Evolutionary conservation across 2,888 invertebrate genomes (phyloP), one percentile per base, ranked within the genome.

Genomic region (Coenonympha arcania): DNA sequence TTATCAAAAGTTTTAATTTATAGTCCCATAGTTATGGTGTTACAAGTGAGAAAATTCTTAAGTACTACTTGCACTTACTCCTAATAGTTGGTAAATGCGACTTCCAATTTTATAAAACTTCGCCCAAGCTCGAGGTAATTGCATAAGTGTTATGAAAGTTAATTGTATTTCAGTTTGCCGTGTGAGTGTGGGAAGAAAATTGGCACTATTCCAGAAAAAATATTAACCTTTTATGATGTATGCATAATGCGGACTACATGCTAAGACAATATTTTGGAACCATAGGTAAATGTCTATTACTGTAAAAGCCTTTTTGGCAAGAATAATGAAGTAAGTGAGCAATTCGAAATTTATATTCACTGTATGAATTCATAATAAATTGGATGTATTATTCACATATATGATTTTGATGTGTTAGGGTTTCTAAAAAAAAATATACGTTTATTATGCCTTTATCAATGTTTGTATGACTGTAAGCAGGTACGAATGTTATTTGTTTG

Each of bases 191-290:
- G 41, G 40, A n/a, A n/a, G 41, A 45, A 36, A 52, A 52, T 50
- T 55, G 55, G 55, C 49, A 48, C 52, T 48, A 52, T 34, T 50
- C 55, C 55, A 55, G 44, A 39, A 52, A 52, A 52, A 55, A 52
- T 48, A 55, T 55, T 55, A 50, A 48, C 47, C 47, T 41, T 31
- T 52, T 50, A 53, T 33, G 24, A 37, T 9, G 36, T 19, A 16
- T 9, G 8, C 36, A 45, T 18, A 37, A 13, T 19, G 45, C 2
- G n/a, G 2, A 6, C 16, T 18, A 30, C 11, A 30, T 8, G 11
- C 6, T 28, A 18, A 11, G 26, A 30, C 16, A 18, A 6, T 19
- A 16, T 41, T 41, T 41, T 26, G 11, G 1, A 11, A 8, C 31
- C 13, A 31, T 16, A 1, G 15, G 15, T 15, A 11, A 13, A 30